These are phyloP conservation scores for Spialia ferax DNA, from an alignment of 2,888 invertebrate genomes.

Conservation along the genomic window DNA sequence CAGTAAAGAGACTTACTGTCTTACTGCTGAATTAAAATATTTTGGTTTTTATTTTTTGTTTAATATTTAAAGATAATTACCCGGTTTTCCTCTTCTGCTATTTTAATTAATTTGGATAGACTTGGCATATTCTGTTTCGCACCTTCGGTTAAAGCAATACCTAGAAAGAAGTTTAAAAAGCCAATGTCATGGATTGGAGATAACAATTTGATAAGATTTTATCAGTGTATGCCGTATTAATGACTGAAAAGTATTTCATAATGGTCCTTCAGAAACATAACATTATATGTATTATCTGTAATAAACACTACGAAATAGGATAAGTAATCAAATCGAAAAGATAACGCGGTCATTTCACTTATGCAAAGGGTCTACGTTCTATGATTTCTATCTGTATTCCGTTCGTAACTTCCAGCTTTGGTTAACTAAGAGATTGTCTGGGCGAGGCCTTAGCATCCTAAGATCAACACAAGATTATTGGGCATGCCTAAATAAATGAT, in stretches of 20 bases:
- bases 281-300: no score
- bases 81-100: conserved; percentile 86
- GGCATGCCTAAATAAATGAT: no score
- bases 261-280: no score
- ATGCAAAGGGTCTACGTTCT: no score
- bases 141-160: conserved; percentile 76
- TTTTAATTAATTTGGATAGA: conserved; percentile 87
- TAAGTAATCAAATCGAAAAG: no score
- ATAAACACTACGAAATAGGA: no score
- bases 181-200: background rate
- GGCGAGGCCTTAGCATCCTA: no score
- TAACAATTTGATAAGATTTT: background rate
- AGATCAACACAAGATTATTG: no score
- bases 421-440: no score
- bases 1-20: background rate
- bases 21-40: background rate
- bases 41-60: background rate
- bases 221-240: background rate
- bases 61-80: conserved; percentile 50
- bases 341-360: no score
- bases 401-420: no score
- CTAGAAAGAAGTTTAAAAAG: conserved; percentile 54
- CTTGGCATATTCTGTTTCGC: conserved; percentile 83
- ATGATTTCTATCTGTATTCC: no score
- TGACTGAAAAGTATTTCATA: background rate